Evolutionary conservation across 2,797 vertebrate species (phyloP).

Genomic region (Cirrhinus molitorella): DNA sequence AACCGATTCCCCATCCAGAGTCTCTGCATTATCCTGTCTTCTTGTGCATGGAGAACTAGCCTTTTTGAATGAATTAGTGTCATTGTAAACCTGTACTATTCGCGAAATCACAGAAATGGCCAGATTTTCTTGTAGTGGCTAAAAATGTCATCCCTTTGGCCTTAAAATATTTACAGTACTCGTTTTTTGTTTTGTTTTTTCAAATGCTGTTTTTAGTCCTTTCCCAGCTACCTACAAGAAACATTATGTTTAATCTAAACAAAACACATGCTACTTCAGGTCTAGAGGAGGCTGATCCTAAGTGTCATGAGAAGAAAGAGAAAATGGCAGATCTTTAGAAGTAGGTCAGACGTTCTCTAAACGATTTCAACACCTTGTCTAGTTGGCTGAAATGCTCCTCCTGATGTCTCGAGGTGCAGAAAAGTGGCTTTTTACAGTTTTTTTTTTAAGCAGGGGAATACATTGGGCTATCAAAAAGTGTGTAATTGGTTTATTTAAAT

Average conservation of each 20-base stretch:
- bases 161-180: background rate
- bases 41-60: no score
- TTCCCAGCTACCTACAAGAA: background rate
- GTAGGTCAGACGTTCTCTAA: background rate
- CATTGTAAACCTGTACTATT: no score
- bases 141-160: no score
- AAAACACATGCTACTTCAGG: background rate
- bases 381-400: background rate
- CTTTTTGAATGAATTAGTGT: no score
- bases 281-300: background rate
- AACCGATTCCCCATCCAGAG: no score
- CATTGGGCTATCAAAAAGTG: slow-evolving; percentile 14
- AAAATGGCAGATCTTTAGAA: slow-evolving; percentile 6
- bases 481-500: slow-evolving; percentile 53
- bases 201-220: background rate
- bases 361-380: background rate
- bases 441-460: slow-evolving; percentile 1
- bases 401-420: background rate
- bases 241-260: slow-evolving; percentile 15
- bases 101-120: no score
- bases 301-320: background rate
- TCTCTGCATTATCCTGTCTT: no score
- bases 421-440: background rate
- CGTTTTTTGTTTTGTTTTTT: background rate
- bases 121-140: no score